phyloP scores from a whole-genome alignment of 2,888 invertebrate genomes.

The Timandra comae region DNA sequence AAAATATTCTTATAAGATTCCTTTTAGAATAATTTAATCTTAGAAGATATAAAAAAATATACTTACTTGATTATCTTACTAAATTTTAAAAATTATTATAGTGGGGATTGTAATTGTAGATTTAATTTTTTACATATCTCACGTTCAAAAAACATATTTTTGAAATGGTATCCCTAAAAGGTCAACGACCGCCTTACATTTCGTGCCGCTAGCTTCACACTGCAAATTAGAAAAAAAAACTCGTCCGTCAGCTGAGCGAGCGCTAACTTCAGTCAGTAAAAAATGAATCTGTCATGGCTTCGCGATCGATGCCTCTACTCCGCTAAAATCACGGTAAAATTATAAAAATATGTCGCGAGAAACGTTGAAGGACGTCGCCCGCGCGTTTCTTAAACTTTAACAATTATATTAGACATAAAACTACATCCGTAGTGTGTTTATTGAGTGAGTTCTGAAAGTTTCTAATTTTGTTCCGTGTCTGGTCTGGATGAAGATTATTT shows the following conservation, averaged over 20 bases:
- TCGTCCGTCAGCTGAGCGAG: constrained; percentile 69
- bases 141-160: no score
- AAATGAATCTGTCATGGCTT: constrained; percentile 70
- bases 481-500: constrained; percentile 49
- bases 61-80: no score
- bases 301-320: constrained; percentile 65
- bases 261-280: constrained; percentile 59
- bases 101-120: no score
- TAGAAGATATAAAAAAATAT: no score
- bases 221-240: constrained; percentile 49
- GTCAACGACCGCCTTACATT: constrained; percentile 45
- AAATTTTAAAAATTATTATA: no score
- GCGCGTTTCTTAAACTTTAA: constrained; percentile 39
- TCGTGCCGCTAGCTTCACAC: constrained; percentile 45
- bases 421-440: constrained; percentile 52
- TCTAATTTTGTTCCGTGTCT: constrained; percentile 70
- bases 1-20: no score
- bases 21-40: no score
- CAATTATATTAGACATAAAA: constrained; percentile 43
- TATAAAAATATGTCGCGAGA: constrained; percentile 60
- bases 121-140: no score
- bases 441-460: constrained; percentile 61
- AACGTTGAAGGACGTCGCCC: constrained; percentile 36
- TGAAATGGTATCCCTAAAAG: constrained; percentile 32
- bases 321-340: constrained; percentile 62